Base-by-base conservation (phyloP, 1,140 invertebrate species). In the Oryctes rhinoceros region DNA sequence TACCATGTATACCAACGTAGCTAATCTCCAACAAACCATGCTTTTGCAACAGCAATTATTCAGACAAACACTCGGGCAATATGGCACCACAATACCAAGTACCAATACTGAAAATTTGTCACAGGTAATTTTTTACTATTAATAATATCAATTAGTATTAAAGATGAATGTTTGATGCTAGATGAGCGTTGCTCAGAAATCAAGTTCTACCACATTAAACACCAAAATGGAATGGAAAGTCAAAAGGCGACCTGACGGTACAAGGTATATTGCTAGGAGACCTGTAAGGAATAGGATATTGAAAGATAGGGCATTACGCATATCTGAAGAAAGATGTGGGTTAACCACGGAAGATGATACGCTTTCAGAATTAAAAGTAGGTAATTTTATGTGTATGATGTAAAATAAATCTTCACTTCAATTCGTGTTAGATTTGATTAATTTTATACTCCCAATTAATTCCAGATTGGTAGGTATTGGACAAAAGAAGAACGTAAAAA, bases 341-440 rank as follows among this genome's bases (percentile, higher is more conserved):
- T 89, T 94, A 59, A 96, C 94, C 1, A 96, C 95, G 0, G 95
- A 96, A 85, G 95, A 96, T 84, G 94, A 96, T 83, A 93, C 94
- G 13, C 90, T 94, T 86, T 95, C 94, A 18, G 95, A 96, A 85
- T 89, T 96, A 76, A 96, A 96, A 88, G 90, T 91, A 85, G 79
- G 80, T 59, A 59, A n/a, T 59, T 59, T 13, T 15, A 18, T 30
- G 24, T 30, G 24, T 30, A 30, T 30, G 24, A 30, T 30, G 24
- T 30, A 30, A 30, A 30, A 30, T 35, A n/a, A 30, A 39, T 44
- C 5, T 7, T 44, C 1, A 44, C 9, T 44, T 7, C 39, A 1
- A 80, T 11, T 30, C 62, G 62, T 24, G 81, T 30, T 30, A 30
- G 24, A 30, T 80, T 79, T 74, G 71, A 53, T 20, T 76, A 76